Percentiles rank a stretch among this genome's conserved stretches.
These are phyloP conservation scores for Parazoanthus darwini DNA, from an alignment of 92 coral and sea anemone genomes.

Conservation along the genomic window DNA sequence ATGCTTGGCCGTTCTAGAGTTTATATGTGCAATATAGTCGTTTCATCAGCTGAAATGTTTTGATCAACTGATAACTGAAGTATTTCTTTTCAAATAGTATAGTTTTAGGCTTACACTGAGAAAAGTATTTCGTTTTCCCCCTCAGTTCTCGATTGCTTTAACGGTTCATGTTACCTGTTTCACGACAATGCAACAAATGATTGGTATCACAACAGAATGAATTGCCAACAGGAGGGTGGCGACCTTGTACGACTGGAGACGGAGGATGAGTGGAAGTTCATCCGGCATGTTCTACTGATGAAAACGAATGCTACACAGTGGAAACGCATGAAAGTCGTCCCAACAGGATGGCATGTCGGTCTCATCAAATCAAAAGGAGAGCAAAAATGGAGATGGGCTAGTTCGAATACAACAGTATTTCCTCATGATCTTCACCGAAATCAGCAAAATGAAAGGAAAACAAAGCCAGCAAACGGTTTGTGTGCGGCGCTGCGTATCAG, in stretches of 20 bases:
- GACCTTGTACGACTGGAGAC: conserved; percentile 1
- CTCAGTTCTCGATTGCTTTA: conserved; percentile 17
- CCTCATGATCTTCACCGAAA: not conserved
- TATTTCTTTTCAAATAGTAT: not conserved
- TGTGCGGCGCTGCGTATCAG: conserved; percentile 5
- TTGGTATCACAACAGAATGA: conserved; percentile 4
- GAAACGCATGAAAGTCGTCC: not conserved
- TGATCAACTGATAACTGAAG: not conserved
- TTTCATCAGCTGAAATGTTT: not conserved
- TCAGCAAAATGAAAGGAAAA: not conserved
- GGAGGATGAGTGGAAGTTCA: conserved; percentile 7
- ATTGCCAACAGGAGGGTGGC: conserved; percentile 1
- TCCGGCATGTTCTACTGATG: not conserved
- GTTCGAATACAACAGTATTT: not conserved
- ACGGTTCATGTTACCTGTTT: conserved; percentile 17
- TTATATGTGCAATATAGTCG: no score
- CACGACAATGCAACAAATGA: conserved; percentile 9
- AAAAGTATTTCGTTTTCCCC: not conserved
- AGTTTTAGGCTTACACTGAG: not conserved
- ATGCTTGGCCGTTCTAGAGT: no score
- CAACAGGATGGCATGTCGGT: conserved; percentile 7
- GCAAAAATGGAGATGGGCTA: not conserved
- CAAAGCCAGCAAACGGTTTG: not conserved
- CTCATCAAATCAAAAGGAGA: not conserved
- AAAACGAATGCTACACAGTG: not conserved